phyloP scores from a whole-genome alignment of 2,113 vertebrate genomes.

The Cygnus atratus region DNA sequence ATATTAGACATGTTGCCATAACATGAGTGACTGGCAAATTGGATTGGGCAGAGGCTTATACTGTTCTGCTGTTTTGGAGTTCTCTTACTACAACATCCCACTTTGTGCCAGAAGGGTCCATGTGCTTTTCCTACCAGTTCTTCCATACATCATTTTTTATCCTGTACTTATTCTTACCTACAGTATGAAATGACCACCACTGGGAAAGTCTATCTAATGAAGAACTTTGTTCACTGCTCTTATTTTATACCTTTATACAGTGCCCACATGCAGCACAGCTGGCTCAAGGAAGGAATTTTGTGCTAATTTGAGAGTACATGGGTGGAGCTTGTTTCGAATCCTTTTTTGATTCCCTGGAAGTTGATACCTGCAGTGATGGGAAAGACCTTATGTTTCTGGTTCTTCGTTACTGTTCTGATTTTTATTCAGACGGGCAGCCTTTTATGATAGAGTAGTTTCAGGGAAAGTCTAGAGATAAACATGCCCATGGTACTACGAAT shows the following conservation, averaged over 20 bases:
- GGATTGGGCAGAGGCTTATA: not conserved
- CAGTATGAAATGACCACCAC: not conserved
- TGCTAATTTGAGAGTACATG: not conserved
- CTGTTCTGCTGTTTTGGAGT: not conserved
- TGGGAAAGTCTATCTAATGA: not conserved
- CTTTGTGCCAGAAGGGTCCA: rapidly evolving
- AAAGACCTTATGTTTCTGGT: not conserved
- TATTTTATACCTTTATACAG: not conserved
- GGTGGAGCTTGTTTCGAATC: not conserved
- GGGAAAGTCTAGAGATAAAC: not conserved
- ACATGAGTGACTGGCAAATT: not conserved
- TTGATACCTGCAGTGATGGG: not conserved
- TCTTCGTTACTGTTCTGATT: not conserved
- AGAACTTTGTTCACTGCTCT: not conserved
- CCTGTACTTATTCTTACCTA: not conserved
- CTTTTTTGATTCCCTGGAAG: not conserved
- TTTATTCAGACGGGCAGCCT: not conserved
- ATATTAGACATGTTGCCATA: not conserved
- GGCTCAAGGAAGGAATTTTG: not conserved
- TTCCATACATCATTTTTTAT: not conserved
- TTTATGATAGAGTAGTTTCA: not conserved
- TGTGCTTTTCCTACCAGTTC: not conserved
- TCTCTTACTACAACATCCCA: not conserved
- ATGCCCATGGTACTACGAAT: not conserved
- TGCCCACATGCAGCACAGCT: rapidly evolving